Percentiles rank a stretch among this genome's conserved stretches.
Evolutionary conservation across 2,888 invertebrate genomes (phyloP).

Genomic region (Athalia cordata): DNA sequence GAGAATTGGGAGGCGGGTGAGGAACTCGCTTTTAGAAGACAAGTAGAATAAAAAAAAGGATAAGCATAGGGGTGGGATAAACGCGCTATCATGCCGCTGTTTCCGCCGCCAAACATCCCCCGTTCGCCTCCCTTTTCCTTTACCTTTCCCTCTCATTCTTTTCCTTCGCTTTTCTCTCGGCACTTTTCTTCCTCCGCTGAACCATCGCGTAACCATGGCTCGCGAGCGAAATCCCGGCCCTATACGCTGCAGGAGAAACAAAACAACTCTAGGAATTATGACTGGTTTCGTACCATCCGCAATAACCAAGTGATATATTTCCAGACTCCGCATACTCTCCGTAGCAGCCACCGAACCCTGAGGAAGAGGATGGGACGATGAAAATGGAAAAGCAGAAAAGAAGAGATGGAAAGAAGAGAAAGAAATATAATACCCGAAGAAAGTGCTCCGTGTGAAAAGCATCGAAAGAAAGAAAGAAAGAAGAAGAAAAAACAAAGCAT

Average conservation of each 20-base stretch:
- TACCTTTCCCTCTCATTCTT: conserved; percentile 57
- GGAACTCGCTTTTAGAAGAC: not conserved
- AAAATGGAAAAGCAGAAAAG: not conserved
- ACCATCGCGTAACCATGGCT: conserved; percentile 34
- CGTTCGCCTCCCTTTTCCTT: conserved; percentile 19
- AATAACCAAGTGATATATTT: conserved; percentile 61
- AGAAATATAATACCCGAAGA: not conserved
- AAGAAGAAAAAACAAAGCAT: too few species aligned
- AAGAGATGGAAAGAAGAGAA: not conserved
- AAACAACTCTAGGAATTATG: conserved; percentile 59
- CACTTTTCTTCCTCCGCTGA: conserved; percentile 32
- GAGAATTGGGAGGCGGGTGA: not conserved
- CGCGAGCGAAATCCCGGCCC: conserved; percentile 48
- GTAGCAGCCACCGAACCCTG: not conserved
- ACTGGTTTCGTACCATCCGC: conserved; percentile 57
- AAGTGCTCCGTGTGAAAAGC: too few species aligned
- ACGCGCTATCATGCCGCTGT: conserved; percentile 59
- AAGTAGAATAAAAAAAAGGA: too few species aligned
- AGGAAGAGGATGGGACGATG: not conserved
- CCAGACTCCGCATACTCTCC: conserved; percentile 18
- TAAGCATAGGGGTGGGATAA: conserved; percentile 54
- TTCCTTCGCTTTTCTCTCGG: conserved; percentile 57
- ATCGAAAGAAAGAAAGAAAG: too few species aligned
- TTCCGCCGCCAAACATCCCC: conserved; percentile 63
- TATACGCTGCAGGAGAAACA: conserved; percentile 51